Base-by-base conservation (phyloP, 2,113 vertebrate genomes). In the Agelaius tricolor region DNA sequence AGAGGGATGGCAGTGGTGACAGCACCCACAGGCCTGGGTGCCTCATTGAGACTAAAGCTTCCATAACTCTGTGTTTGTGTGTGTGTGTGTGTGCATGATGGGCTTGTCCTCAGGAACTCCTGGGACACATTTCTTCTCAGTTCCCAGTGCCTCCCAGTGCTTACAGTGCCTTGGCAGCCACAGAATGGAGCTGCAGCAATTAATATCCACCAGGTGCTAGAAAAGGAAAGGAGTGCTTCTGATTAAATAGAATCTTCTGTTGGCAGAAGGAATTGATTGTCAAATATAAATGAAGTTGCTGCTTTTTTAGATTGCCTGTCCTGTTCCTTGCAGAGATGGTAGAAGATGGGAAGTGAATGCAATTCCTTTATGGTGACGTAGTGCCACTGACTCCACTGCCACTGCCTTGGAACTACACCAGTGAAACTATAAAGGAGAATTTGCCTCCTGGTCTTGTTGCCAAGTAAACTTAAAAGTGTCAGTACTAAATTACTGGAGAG, bases 401-500 rank as follows among this genome's bases (percentile, higher is more conserved):
- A 35, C 69, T 84, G 52, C 44, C 77, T 90, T 88, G 79, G 68
- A 96, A 74, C 74, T 79, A 15, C 55, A 74, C 30, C 79, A 77
- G 67, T 52, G 78, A 73, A 93, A 83, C 67, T 55, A 3, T 2
- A 58, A 30, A 83, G 78, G 65, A 76, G 75, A 81, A 81, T 92
- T 89, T 78, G 47, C 35, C 74, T 93, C 47, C 79, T 72, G 59
- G 41, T 93, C n/a, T 84, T 72, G 44, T 87, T 93, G 88, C 85
- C 83, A 90, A 89, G 61, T 89, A 90, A 68, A 90, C 65, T 88
- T 86, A 31, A 33, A 90, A 77, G 68, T 52, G 61, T 80, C 44
- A 28, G 67, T 92, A 81, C 78, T 90, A 83, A 90, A 80, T 86
- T 89, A 67, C 44, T 65, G 55, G 92, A 71, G 65, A 94, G 59